phyloP scores from a whole-genome alignment of 2,113 vertebrate species.

The Leucopternis melanops region DNA sequence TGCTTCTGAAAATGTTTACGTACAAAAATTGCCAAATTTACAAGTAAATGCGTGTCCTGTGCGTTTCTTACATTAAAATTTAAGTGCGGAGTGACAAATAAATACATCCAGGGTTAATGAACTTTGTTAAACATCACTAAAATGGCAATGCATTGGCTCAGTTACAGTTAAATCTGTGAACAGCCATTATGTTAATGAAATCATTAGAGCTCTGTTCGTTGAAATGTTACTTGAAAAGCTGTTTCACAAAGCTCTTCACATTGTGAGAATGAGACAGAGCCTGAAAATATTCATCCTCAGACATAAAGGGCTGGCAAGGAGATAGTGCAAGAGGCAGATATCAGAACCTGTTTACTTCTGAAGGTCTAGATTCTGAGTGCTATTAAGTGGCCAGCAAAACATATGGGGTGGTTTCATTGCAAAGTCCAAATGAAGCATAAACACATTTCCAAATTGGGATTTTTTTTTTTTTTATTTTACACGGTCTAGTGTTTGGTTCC shows the following conservation, averaged over 20 bases:
- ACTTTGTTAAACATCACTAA: not conserved
- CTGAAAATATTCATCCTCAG: not conserved
- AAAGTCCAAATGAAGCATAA: not conserved
- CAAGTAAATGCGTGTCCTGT: not conserved
- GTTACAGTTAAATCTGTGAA: conserved; percentile 34
- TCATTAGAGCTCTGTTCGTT: not conserved
- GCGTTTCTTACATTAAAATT: not conserved
- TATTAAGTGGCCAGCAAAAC: not conserved
- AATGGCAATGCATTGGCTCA: not conserved
- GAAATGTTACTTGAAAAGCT: conserved; percentile 34
- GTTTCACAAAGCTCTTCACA: not conserved
- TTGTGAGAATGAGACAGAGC: not conserved
- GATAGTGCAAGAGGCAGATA: not conserved
- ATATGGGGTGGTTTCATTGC: not conserved
- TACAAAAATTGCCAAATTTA: not conserved
- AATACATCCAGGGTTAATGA: not conserved
- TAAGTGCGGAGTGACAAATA: not conserved
- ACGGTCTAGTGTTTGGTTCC: not conserved
- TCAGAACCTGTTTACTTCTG: not conserved
- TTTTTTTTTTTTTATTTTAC: not conserved
- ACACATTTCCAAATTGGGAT: not conserved
- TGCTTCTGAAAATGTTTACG: not conserved
- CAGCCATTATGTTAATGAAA: conserved; percentile 29
- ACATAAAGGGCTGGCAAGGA: not conserved
- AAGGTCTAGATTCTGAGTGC: not conserved